Conservation (phyloP, 2,888 invertebrate genomes). For the Pecten maximus region DNA sequence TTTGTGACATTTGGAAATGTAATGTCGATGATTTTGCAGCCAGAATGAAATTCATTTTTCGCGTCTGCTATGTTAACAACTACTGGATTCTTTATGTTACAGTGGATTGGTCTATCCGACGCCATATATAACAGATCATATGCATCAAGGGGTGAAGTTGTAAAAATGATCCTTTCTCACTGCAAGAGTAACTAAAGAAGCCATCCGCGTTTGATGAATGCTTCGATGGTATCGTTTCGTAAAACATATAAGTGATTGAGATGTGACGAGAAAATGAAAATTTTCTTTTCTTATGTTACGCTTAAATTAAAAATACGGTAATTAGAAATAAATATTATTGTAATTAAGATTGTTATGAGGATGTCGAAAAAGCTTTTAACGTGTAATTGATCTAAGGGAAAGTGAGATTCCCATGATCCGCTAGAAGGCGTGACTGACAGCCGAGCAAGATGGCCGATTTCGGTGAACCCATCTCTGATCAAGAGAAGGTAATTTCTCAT, state of each 20-base stretch:
- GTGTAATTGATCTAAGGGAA: not conserved
- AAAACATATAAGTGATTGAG: not conserved
- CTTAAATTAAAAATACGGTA: not conserved
- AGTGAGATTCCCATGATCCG: constrained; percentile 30
- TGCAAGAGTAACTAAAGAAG: not conserved
- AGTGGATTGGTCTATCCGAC: constrained; percentile 73
- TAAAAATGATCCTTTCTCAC: no score
- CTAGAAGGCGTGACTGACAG: constrained; percentile 66
- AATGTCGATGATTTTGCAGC: constrained; percentile 78
- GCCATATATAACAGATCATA: not conserved
- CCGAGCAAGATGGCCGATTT: constrained; percentile 74
- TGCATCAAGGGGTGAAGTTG: not conserved
- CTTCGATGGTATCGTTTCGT: not conserved
- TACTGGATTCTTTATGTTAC: constrained; percentile 74
- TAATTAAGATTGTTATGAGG: not conserved
- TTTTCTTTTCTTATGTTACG: not conserved
- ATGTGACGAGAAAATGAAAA: not conserved
- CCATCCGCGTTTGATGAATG: not conserved
- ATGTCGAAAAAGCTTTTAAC: not conserved
- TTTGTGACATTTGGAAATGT: constrained; percentile 78
- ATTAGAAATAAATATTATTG: not conserved
- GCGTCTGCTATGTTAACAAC: constrained; percentile 70
- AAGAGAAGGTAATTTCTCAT: constrained; percentile 70
- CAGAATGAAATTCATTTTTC: constrained; percentile 73
- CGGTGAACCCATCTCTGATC: constrained; percentile 75